Conservation (phyloP, 2,797 vertebrate genomes). For the Lates japonicus region DNA sequence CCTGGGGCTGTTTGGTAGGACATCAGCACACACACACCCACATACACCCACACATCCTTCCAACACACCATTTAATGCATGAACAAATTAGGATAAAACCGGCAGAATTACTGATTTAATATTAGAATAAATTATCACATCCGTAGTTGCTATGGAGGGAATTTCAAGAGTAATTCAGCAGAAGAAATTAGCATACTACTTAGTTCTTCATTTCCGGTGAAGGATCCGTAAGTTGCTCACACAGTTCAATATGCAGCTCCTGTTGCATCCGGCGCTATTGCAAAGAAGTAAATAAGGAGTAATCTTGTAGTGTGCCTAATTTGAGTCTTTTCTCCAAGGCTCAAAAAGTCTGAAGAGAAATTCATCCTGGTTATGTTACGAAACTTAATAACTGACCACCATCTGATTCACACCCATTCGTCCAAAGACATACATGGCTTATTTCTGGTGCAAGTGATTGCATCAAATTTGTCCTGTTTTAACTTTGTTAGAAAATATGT, state of each 20-base stretch:
- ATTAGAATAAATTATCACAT: slow-evolving; percentile 35
- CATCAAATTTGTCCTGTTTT: slow-evolving; percentile 87
- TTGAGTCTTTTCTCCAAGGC: slow-evolving; percentile 55
- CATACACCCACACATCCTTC: slow-evolving; percentile 32
- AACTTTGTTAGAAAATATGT: slow-evolving; percentile 86
- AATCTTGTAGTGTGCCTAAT: slow-evolving; percentile 58
- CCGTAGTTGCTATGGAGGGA: slow-evolving; percentile 20
- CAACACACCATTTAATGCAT: slow-evolving; percentile 47
- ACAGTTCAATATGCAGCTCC: slow-evolving; percentile 50
- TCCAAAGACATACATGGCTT: slow-evolving; percentile 85
- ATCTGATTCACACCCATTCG: slow-evolving; percentile 86
- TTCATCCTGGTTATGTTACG: slow-evolving; percentile 75
- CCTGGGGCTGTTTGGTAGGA: slow-evolving; percentile 76
- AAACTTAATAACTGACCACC: slow-evolving; percentile 83
- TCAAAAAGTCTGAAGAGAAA: slow-evolving; percentile 71
- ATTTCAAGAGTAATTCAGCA: slow-evolving; percentile 20
- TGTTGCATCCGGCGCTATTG: slow-evolving; percentile 46
- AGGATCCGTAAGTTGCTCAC: slow-evolving; percentile 47
- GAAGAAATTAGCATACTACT: too few relatives aligned
- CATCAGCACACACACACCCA: slow-evolving; percentile 52
- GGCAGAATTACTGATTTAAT: slow-evolving; percentile 43
- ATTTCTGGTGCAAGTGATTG: slow-evolving; percentile 85
- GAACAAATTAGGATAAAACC: slow-evolving; percentile 38
- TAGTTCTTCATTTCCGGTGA: slow-evolving; percentile 34
- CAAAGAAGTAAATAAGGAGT: slow-evolving; percentile 61